A percentile compares a stretch with the other conserved stretches of the same genome.
These are phyloP conservation scores for Blera fallax DNA, from an alignment of 2,888 invertebrate genomes.

Conservation along the genomic window DNA sequence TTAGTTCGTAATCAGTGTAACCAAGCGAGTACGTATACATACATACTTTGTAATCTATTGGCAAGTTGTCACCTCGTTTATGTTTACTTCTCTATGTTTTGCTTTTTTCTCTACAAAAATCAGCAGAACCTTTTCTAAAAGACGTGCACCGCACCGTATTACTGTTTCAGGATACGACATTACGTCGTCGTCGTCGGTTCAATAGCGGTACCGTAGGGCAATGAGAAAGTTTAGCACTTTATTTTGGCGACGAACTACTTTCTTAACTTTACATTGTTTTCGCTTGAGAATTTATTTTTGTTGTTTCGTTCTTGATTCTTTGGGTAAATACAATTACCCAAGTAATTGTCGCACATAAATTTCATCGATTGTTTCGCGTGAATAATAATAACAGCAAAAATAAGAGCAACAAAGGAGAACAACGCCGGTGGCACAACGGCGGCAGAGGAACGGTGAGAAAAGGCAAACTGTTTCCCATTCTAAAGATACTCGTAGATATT, in stretches of 20 bases:
- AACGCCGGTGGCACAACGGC: not conserved
- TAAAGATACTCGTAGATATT: not conserved
- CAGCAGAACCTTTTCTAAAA: conserved; percentile 11
- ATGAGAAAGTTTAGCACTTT: conserved; percentile 67
- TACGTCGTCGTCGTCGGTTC: conserved; percentile 8
- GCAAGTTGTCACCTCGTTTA: conserved; percentile 68
- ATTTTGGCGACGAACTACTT: conserved; percentile 69
- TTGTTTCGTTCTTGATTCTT: conserved; percentile 56
- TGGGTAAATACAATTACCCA: conserved; percentile 61
- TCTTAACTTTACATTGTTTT: conserved; percentile 59
- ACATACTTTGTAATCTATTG: conserved; percentile 61
- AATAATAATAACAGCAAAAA: conserved; percentile 39
- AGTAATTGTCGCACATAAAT: conserved; percentile 66
- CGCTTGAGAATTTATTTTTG: conserved; percentile 39
- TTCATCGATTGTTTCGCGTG: conserved; percentile 40
- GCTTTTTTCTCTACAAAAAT: conserved; percentile 4
- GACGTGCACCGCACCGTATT: conserved; percentile 8
- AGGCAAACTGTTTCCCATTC: not conserved
- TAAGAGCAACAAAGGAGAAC: not conserved
- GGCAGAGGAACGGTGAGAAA: not conserved
- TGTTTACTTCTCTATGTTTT: not conserved
- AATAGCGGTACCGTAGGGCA: conserved; percentile 18
- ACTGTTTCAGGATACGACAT: conserved; percentile 19
- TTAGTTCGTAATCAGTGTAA: conserved; percentile 4
- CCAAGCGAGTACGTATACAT: conserved; percentile 47